Conservation (phyloP, 2,113 vertebrate genomes). For the Glaucomys volans region DNA sequence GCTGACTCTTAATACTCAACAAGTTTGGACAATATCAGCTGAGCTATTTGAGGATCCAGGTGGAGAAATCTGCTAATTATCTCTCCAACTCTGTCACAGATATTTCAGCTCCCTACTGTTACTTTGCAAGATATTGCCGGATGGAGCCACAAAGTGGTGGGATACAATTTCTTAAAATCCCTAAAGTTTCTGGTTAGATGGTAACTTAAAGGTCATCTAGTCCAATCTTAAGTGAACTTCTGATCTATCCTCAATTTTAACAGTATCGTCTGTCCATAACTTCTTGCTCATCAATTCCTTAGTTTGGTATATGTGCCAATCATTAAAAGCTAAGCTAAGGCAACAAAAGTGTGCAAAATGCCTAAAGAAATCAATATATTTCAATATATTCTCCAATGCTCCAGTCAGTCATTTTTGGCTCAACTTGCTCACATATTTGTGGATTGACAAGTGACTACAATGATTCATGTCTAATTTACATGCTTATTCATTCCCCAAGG, state of each 20-base stretch:
- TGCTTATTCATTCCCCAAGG: slow-evolving; percentile 63
- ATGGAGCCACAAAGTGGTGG: not conserved
- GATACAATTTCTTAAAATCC: slow-evolving; percentile 22
- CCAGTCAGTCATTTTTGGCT: slow-evolving; percentile 48
- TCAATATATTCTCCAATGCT: slow-evolving; percentile 51
- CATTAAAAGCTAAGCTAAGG: not conserved
- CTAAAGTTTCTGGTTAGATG: not conserved
- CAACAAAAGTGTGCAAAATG: not conserved
- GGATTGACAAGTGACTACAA: slow-evolving; percentile 42
- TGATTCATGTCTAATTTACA: slow-evolving; percentile 67
- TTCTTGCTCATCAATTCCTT: not conserved
- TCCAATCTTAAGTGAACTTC: slow-evolving; percentile 3
- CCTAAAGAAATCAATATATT: slow-evolving; percentile 54
- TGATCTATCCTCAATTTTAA: slow-evolving; percentile 39
- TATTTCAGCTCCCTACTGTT: not conserved
- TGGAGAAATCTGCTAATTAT: not conserved
- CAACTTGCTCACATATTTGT: slow-evolving; percentile 67
- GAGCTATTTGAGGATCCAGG: not conserved
- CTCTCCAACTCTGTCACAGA: not conserved
- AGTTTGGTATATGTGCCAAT: not conserved
- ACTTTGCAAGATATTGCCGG: not conserved
- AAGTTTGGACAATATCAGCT: not conserved
- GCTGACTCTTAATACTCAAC: not conserved
- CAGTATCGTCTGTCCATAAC: not conserved
- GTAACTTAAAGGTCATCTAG: not conserved